phyloP scores from a whole-genome alignment of 1,140 invertebrate genomes.

The Drosophila littoralis region DNA sequence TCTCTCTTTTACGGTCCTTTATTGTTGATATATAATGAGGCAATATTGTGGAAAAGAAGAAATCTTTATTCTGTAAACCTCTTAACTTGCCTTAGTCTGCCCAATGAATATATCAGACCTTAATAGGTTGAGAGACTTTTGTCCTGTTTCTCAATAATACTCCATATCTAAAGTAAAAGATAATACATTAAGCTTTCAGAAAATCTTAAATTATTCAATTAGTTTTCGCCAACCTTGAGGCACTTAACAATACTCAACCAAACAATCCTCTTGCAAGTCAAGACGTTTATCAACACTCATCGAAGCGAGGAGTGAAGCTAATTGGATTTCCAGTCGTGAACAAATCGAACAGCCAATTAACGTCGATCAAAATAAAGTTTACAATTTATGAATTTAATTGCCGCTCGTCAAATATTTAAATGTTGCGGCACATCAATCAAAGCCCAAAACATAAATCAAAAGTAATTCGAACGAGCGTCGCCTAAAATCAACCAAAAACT shows the following conservation, averaged over 20 bases:
- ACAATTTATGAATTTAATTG: conserved; percentile 70
- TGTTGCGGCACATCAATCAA: conserved; percentile 65
- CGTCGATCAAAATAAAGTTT: conserved; percentile 44
- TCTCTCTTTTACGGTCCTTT: too few relatives aligned
- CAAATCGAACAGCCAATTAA: conserved; percentile 54
- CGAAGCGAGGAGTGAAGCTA: conserved; percentile 17
- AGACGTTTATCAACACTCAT: conserved; percentile 26
- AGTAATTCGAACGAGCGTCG: background rate
- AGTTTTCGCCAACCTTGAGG: background rate
- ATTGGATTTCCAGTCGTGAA: conserved; percentile 42
- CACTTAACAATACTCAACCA: background rate
- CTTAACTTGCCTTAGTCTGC: too few relatives aligned
- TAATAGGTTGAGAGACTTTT: too few relatives aligned
- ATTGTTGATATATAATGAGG: too few relatives aligned
- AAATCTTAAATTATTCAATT: background rate
- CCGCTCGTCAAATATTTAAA: conserved; percentile 44
- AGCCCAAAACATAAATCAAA: conserved; percentile 50
- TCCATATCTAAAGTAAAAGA: too few relatives aligned
- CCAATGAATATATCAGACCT: too few relatives aligned
- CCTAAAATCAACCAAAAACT: conserved; percentile 17
- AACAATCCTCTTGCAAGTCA: background rate
- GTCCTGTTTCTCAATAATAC: too few relatives aligned
- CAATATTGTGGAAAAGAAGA: too few relatives aligned
- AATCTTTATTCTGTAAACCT: too few relatives aligned
- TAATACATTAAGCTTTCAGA: too few relatives aligned